Conservation (phyloP, 2,113 vertebrate genomes). For the Apteryx owenii region DNA sequence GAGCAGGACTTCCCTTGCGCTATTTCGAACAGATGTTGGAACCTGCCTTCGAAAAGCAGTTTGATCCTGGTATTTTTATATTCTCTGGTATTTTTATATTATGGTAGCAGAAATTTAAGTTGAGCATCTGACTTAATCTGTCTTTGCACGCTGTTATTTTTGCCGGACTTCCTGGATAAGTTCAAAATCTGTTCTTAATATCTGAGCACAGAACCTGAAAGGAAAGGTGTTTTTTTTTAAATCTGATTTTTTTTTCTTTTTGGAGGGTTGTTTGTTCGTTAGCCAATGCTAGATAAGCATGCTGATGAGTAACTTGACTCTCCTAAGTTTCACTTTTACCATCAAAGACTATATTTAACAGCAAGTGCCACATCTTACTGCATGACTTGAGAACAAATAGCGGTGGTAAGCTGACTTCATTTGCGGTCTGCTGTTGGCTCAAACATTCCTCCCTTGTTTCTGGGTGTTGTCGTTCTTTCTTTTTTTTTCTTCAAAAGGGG, state of each 20-base stretch:
- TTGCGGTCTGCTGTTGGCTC: neutral
- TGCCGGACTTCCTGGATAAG: neutral
- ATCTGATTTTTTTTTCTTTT: neutral
- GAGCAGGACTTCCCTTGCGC: neutral
- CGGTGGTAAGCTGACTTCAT: neutral
- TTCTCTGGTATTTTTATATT: neutral
- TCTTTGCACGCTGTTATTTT: rapidly evolving
- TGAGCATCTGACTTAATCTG: neutral
- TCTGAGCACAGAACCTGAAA: neutral
- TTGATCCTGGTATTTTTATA: neutral
- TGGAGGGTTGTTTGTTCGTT: neutral
- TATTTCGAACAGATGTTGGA: neutral
- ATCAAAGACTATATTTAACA: neutral
- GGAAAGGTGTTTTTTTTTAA: neutral
- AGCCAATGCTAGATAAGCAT: neutral
- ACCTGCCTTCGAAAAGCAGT: neutral
- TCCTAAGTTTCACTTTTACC: neutral
- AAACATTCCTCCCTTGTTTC: neutral
- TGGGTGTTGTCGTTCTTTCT: neutral
- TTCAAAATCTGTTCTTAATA: neutral
- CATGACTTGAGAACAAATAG: neutral
- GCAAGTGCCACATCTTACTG: neutral
- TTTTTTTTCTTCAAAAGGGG: neutral
- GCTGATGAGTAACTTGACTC: neutral
- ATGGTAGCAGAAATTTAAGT: neutral